Evolutionary conservation across 1,140 invertebrate species (phyloP).

Genomic region (Sitobion miscanthi): DNA sequence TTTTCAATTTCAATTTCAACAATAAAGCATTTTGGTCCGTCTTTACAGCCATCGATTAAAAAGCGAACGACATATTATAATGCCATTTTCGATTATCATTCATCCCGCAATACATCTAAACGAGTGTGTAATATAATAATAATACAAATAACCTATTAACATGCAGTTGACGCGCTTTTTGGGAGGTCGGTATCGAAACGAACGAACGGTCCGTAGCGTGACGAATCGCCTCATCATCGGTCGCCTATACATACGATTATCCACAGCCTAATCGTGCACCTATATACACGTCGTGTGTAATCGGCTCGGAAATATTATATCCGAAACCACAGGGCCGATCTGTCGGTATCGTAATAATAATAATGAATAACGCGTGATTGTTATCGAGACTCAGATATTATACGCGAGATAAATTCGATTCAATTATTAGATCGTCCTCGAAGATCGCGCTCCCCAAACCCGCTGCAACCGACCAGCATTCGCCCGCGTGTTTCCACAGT

Average conservation of each 20-base stretch:
- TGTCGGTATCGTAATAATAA: not conserved
- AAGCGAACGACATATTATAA: not conserved
- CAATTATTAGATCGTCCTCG: not conserved
- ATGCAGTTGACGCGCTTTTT: not conserved
- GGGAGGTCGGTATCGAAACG: not conserved
- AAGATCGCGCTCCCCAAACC: not conserved
- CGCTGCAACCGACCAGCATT: not conserved
- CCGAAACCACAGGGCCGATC: not conserved
- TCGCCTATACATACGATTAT: constrained; percentile 34
- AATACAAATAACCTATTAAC: constrained; percentile 22
- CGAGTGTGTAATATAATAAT: constrained; percentile 34
- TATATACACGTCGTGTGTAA: not conserved
- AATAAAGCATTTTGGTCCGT: not conserved
- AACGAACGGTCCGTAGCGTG: constrained; percentile 21
- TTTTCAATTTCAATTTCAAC: not conserved
- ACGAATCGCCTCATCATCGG: constrained; percentile 41
- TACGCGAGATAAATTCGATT: not conserved
- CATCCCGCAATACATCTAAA: not conserved
- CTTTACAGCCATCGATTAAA: not conserved
- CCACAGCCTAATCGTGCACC: not conserved
- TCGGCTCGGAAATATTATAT: not conserved
- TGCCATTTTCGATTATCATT: constrained; percentile 6
- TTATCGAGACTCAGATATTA: not conserved
- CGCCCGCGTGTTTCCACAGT: not conserved
- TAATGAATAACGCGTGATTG: not conserved